Evolutionary conservation across 1,140 invertebrate genomes (phyloP), one percentile per base, ranked within the genome.

Genomic region (Drosophila elegans): DNA sequence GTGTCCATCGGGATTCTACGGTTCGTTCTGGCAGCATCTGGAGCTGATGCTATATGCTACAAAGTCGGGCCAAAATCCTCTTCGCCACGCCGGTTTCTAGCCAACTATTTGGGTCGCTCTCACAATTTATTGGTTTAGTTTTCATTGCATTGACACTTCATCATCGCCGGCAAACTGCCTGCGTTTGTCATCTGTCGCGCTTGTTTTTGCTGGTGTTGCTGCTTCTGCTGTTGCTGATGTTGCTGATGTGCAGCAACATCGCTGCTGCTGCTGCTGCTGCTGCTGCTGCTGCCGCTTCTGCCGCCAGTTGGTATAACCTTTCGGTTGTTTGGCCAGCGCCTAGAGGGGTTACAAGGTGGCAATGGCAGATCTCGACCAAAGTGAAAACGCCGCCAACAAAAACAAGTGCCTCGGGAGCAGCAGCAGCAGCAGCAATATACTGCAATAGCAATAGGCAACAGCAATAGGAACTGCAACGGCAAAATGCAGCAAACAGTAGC

Each of bases 81-180:
- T 88, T 81, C 76, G 71, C 77, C 61, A 76, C 62, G 83, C 80
- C 84, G 78, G 78, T 91, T 90, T 91, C 88, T 91, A 91, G 78
- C 56, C 71, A 91, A 91, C 86, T 91, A 91, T 91, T 91, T 91
- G 85, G 90, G 90, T 90, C 90, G 88, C 90, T 91, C 90, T 91
- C 90, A 91, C 90, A 91, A 91, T 91, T 91, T 91, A 91, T 91
- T 91, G 91, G 90, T 91, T 91, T 91, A 91, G 88, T 91, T 91
- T 91, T 91, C 90, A 91, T 91, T 91, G 90, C 90, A 91, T 91
- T 91, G 90, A 91, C 90, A 91, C 90, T 91, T 80, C 90, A 91
- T 91, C 90, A 90, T 88, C 82, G 83, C 68, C 68, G 81, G 76
- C 64, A 68, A 66, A 66, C 76, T 71, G 73, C 81, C 73, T 74